Percentiles rank a stretch among this genome's conserved stretches.
Evolutionary conservation across 2,797 vertebrate genomes (phyloP).

Genomic region (Notolabrus celidotus): DNA sequence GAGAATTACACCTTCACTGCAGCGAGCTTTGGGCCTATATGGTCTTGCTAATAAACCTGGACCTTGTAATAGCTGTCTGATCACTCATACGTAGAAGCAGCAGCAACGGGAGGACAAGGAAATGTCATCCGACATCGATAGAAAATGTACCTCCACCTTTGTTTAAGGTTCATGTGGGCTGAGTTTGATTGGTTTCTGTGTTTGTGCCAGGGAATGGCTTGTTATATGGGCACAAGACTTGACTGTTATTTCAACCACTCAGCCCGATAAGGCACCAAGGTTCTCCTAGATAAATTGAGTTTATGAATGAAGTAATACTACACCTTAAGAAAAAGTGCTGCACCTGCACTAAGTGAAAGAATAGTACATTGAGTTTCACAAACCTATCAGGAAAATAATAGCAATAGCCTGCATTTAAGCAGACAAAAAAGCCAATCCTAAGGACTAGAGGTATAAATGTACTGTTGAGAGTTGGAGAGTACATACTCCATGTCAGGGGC

Average conservation of each 20-base stretch:
- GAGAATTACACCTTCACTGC: slow-evolving; percentile 93
- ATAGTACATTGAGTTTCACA: slow-evolving; percentile 5
- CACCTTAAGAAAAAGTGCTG: slow-evolving; percentile 4
- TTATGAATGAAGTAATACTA: slow-evolving; percentile 30
- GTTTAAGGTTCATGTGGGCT: slow-evolving; percentile 90
- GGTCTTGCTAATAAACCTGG: slow-evolving; percentile 96
- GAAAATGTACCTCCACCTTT: slow-evolving; percentile 92
- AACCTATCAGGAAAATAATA: slow-evolving; percentile 5
- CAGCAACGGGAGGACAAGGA: slow-evolving; percentile 84
- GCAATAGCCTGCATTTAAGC: too few relatives aligned
- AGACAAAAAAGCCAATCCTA: not conserved
- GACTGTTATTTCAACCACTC: slow-evolving; percentile 56
- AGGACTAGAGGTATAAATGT: too few relatives aligned
- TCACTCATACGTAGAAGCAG: slow-evolving; percentile 92
- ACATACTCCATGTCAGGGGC: too few relatives aligned
- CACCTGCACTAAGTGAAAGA: slow-evolving; percentile 4
- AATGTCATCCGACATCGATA: slow-evolving; percentile 91
- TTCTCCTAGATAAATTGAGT: slow-evolving; percentile 24
- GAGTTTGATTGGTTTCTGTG: slow-evolving; percentile 83
- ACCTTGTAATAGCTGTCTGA: slow-evolving; percentile 93
- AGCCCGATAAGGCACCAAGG: slow-evolving; percentile 25
- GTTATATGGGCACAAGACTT: slow-evolving; percentile 65
- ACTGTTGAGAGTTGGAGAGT: too few relatives aligned
- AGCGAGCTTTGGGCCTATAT: slow-evolving; percentile 90
- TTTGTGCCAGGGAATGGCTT: slow-evolving; percentile 81